Conservation (phyloP, 1,140 invertebrate species). For the Reticulitermes speratus region DNA sequence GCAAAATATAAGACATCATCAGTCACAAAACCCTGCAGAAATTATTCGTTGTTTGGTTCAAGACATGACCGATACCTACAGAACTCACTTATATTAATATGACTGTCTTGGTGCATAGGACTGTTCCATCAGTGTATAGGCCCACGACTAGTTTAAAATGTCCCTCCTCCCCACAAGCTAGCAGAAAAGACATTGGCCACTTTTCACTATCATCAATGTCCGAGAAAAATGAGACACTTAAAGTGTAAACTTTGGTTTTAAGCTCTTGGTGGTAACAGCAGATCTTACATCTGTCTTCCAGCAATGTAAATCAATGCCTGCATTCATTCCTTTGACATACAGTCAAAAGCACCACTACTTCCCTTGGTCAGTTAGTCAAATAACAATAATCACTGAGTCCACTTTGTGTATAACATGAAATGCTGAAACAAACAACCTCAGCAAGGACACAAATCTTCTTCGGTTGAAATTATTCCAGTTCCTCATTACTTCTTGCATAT, state of each 20-base stretch:
- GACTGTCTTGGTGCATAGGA: background rate
- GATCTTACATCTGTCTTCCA: background rate
- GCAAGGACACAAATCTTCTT: background rate
- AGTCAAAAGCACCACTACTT: background rate
- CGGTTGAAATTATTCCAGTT: background rate
- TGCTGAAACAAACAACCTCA: background rate
- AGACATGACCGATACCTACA: background rate
- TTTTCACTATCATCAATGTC: background rate
- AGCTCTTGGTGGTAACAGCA: background rate
- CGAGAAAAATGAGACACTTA: background rate
- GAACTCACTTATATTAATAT: background rate
- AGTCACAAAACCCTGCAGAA: background rate
- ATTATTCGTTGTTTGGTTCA: constrained; percentile 8
- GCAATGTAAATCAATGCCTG: background rate
- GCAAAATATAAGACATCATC: background rate
- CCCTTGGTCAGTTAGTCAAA: background rate
- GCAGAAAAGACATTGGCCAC: background rate
- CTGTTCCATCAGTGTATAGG: background rate
- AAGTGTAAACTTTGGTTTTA: background rate
- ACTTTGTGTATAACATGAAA: background rate
- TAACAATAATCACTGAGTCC: background rate
- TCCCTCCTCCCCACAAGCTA: background rate
- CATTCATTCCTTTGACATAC: background rate
- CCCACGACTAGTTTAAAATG: background rate
- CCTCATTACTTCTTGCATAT: background rate